Base-by-base conservation (phyloP, 2,888 invertebrate species). In the Himalopsyche japonica region DNA sequence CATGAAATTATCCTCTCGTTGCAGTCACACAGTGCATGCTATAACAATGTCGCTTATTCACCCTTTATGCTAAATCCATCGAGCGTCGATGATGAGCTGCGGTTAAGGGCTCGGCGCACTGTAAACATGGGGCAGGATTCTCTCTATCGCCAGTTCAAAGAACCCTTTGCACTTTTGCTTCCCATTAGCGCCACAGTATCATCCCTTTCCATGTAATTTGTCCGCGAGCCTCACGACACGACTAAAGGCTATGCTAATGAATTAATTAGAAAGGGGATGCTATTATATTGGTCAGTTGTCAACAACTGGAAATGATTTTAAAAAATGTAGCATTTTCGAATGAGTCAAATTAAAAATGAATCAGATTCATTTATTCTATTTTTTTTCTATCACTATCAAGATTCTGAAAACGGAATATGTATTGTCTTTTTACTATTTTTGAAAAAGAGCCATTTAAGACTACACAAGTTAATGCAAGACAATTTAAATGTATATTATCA, bases 211-310 rank as follows among this genome's bases (percentile, higher is more conserved):
- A 27, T 79, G 78, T 79, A 82, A 82, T 82, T 82, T 82, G 79
- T 78, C 82, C 79, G 32, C 70, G 79, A 37, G 82, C 57, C 76
- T 47, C 57, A 37, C 78, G 43, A 37, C 57, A 57, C 57, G 34
- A 37, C 78, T 78, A 43, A 43, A 78, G 82, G 82, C 57, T 82
- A 82, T 79, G 82, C 79, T 82, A 82, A 82, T 82, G 82, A 82
- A 82, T 82, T 82, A 82, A 82, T 82, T 82, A 82, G 78, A 37
- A 20, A 32, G 18, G 37, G 37, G 37, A 12, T 8, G 24, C 78
- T 37, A 24, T 43, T 78, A 57, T 57, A 57, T 57, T 57, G 57
- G 24, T 57, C 57, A 57, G 57, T 57, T 24, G 57, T 20, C 57
- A 57, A 57, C 57, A 57, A 57, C 57, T 7, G 24, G 15, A 12